Conservation (phyloP, 2,888 invertebrate species). For the Dynastes maya region DNA sequence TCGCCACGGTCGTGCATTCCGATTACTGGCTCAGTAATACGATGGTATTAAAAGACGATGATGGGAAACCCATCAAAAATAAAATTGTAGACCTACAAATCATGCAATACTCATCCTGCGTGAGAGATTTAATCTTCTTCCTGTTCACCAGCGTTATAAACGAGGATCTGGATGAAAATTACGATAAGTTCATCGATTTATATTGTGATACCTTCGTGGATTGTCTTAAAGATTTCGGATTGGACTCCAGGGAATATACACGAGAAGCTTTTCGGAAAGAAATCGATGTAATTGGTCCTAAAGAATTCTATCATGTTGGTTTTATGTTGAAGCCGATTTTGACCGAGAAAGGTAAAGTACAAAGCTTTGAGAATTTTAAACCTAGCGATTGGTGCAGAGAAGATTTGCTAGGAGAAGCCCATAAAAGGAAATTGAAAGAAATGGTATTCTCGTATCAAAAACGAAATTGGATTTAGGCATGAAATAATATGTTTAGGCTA, state of each 20-base stretch:
- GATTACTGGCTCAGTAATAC: constrained; percentile 78
- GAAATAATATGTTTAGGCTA: constrained; percentile 5
- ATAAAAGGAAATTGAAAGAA: constrained; percentile 65
- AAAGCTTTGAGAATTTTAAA: constrained; percentile 69
- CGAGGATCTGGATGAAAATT: constrained; percentile 68
- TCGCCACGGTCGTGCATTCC: constrained; percentile 73
- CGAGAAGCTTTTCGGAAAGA: constrained; percentile 70
- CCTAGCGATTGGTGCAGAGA: constrained; percentile 66
- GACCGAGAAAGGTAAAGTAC: constrained; percentile 69
- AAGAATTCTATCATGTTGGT: constrained; percentile 71
- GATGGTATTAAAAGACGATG: constrained; percentile 72
- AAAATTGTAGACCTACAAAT: constrained; percentile 77
- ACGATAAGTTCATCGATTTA: constrained; percentile 71
- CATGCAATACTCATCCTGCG: constrained; percentile 71
- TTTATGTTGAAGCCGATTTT: constrained; percentile 72
- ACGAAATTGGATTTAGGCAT: constrained; percentile 64
- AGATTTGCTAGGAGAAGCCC: constrained; percentile 66
- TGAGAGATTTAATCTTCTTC: constrained; percentile 74
- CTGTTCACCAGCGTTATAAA: constrained; percentile 73
- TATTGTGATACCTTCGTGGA: constrained; percentile 73
- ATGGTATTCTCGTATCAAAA: constrained; percentile 65
- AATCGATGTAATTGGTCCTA: constrained; percentile 68
- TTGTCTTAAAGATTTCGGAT: constrained; percentile 67
- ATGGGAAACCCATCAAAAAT: constrained; percentile 69
- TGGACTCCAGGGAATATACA: constrained; percentile 65